Evolutionary conservation across 2,113 vertebrate species (phyloP), one percentile per base, ranked within the genome.

Genomic region (Hiodon tergisus): DNA sequence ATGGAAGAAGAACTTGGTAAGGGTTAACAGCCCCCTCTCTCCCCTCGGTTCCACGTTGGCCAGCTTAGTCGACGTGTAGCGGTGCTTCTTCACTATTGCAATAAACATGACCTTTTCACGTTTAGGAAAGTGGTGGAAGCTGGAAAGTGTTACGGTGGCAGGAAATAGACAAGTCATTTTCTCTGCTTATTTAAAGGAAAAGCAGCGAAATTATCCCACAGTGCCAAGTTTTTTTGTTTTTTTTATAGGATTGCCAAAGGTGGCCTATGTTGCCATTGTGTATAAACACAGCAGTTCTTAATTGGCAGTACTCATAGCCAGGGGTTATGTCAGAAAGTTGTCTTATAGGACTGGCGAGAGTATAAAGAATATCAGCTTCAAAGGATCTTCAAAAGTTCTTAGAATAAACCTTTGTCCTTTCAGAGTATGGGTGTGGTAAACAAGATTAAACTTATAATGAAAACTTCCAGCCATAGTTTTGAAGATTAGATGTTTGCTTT

Each of bases 1-100:
- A 97, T 98, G 96, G 97, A 98, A 84, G 96, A 98, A 87, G 97
- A 98, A 88, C 81, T 99, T 87, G 96, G 97, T 98, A 96, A 78
- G 70, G 72, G 16, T 2, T 57, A n/a, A 48, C 14, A 48, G 17
- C 7, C 13, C 31, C 17, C 61, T 50, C 10, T 11, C 48, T 60
- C 6, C 11, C n/a, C 8, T 13, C 60, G 50, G 47, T 69, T 13
- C 5, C 47, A 50, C 9, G 6, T 7, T 48, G 66, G 11, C 11
- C 7, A 13, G 3, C 6, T 6, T 4, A 62, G 60, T 62, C 4
- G 31, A 31, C 31, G 31, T 31, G 31, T 31, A 31, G 31, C 31
- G 2, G 31, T 31, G 31, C 31, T 31, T 31, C 31, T 31, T 31
- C 31, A 31, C 31, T 31, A 31, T 31, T 31, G 31, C 31, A 31